A percentile compares a stretch with the other conserved stretches of the same genome.
phyloP scores from a whole-genome alignment of 2,113 vertebrate species.

The Aleadryas rufinucha region DNA sequence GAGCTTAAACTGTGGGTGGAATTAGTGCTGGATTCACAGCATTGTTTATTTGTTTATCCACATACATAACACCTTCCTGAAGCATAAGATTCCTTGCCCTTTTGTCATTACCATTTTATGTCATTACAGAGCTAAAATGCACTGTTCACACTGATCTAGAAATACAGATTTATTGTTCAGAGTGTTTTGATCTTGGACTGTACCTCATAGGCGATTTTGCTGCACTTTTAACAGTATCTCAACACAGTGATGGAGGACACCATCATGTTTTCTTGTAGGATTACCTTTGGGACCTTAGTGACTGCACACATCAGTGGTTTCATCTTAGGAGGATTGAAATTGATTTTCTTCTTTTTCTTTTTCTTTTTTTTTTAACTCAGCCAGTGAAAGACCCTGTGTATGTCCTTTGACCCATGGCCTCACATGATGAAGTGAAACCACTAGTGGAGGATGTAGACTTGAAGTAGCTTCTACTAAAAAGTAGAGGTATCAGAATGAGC shows the following conservation, averaged over 20 bases:
- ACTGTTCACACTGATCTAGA: neutral
- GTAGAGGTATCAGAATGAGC: neutral
- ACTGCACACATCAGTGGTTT: constrained; percentile 62
- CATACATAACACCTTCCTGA: neutral
- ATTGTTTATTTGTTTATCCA: constrained; percentile 35
- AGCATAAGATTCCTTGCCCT: neutral
- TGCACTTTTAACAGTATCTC: neutral
- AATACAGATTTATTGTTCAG: neutral
- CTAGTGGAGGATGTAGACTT: neutral
- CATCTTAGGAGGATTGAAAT: constrained; percentile 66
- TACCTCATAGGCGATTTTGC: neutral
- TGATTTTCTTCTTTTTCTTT: constrained; percentile 40
- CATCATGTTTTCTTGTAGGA: constrained; percentile 48
- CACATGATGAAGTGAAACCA: constrained; percentile 57
- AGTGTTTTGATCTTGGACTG: neutral
- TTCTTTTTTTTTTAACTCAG: constrained; percentile 3
- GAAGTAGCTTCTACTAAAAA: neutral
- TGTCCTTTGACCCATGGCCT: constrained; percentile 56
- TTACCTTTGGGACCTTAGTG: constrained; percentile 50
- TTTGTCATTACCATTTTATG: neutral
- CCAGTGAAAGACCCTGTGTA: constrained; percentile 21
- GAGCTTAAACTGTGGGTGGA: neutral
- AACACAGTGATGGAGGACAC: constrained; percentile 39
- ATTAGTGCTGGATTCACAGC: neutral
- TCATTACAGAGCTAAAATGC: neutral